phyloP scores from a whole-genome alignment of 2,113 vertebrate genomes.

The Hippocampus comes region DNA sequence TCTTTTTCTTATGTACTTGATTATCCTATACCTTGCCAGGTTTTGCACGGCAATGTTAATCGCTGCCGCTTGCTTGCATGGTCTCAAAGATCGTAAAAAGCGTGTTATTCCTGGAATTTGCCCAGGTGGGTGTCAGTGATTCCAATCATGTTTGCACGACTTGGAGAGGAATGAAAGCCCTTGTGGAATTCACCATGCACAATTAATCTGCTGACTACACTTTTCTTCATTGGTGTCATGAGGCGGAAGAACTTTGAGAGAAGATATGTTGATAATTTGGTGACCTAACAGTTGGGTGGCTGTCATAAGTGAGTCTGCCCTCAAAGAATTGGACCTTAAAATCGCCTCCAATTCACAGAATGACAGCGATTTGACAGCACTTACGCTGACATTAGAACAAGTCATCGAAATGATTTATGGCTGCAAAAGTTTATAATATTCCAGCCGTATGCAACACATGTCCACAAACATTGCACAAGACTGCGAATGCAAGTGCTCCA shows the following conservation, averaged over 20 bases:
- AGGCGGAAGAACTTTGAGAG: not conserved
- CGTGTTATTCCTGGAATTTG: not conserved
- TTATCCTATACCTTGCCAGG: not conserved
- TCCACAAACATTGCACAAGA: constrained; percentile 13
- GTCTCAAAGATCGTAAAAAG: not conserved
- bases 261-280: not conserved
- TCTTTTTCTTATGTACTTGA: too few relatives aligned
- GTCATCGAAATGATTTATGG: not conserved
- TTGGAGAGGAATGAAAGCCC: not conserved
- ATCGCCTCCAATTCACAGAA: not conserved
- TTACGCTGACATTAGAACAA: not conserved
- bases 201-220: not conserved
- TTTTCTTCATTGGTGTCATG: not conserved
- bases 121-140: not conserved
- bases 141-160: not conserved
- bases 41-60: not conserved
- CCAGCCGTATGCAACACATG: not conserved
- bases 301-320: constrained; percentile 8
- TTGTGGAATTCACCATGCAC: not conserved
- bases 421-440: not conserved
- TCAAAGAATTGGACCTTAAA: not conserved
- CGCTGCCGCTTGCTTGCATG: not conserved
- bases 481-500: not conserved
- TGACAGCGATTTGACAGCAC: not conserved
- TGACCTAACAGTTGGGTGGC: not conserved